Evolutionary conservation across 2,113 vertebrate species (phyloP).

Genomic region (Engraulis encrasicolus): DNA sequence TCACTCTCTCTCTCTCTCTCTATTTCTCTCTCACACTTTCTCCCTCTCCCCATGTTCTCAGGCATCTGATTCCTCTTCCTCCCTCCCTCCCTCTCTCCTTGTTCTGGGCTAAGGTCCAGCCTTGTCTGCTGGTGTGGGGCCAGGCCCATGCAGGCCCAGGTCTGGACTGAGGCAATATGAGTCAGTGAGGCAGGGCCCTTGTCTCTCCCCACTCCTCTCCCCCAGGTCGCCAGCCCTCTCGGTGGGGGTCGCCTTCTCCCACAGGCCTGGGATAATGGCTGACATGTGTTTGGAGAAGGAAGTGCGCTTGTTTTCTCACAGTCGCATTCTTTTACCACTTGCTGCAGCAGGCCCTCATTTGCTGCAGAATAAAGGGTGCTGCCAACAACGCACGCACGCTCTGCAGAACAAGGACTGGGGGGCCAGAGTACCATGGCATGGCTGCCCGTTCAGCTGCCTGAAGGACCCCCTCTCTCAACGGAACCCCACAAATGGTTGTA

Average conservation of each 20-base stretch:
- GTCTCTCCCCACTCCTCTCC: not conserved
- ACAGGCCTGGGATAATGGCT: conserved; percentile 42
- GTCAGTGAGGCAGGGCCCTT: no score
- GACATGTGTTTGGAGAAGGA: conserved; percentile 52
- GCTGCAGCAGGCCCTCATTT: conserved; percentile 26
- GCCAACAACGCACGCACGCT: no score
- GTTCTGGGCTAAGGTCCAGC: conserved; percentile 39
- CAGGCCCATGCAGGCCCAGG: no score
- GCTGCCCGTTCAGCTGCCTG: conserved; percentile 4
- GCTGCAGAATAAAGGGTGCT: conserved; percentile 3
- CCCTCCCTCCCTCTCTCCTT: not conserved
- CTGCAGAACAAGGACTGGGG: no score
- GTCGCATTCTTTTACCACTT: conserved; percentile 40
- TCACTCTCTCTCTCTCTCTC: no score
- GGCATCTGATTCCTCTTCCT: conserved; percentile 30
- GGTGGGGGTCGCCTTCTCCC: conserved; percentile 22
- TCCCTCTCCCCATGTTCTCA: not conserved
- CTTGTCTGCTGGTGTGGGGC: conserved; percentile 11
- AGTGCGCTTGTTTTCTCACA: conserved; percentile 41
- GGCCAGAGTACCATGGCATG: not conserved
- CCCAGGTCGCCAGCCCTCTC: conserved; percentile 28
- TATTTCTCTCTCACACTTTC: conserved; percentile 12
- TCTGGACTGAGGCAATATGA: no score
- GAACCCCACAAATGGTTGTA: no score
- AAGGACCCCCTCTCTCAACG: not conserved